These are phyloP conservation scores for Perizoma flavofasciatum DNA, from an alignment of 2,888 invertebrate genomes.

Conservation along the genomic window DNA sequence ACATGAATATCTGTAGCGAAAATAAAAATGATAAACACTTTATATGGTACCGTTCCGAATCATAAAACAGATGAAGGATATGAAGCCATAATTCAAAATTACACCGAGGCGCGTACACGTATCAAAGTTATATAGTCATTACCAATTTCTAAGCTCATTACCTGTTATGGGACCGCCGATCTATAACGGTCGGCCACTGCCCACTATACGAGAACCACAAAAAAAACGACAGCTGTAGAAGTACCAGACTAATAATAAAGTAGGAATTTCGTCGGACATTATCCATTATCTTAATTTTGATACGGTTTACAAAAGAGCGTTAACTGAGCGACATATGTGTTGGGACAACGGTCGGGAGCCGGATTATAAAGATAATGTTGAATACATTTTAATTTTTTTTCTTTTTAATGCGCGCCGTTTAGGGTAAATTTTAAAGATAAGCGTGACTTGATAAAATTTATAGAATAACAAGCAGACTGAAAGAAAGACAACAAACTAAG, in stretches of 20 bases:
- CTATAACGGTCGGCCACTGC: constrained; percentile 70
- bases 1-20: constrained; percentile 28
- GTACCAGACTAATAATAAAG: constrained; percentile 68
- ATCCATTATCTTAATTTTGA: constrained; percentile 82
- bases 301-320: constrained; percentile 80
- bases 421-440: constrained; percentile 30
- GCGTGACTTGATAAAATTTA: constrained; percentile 17
- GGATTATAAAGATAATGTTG: constrained; percentile 53
- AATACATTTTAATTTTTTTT: constrained; percentile 41
- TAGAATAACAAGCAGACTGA: constrained; percentile 21
- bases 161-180: constrained; percentile 71
- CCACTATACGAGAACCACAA: constrained; percentile 54
- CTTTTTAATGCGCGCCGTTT: constrained; percentile 37
- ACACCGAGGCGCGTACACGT: constrained; percentile 56
- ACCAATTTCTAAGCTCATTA: constrained; percentile 77
- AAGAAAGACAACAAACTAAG: no score
- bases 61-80: constrained; percentile 58
- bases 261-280: constrained; percentile 75
- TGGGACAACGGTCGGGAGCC: constrained; percentile 42
- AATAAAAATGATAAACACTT: constrained; percentile 34
- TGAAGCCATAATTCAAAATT: constrained; percentile 65
- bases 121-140: constrained; percentile 73
- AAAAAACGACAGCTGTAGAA: constrained; percentile 73
- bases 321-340: constrained; percentile 74
- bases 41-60: constrained; percentile 48